Percentiles rank a stretch among this genome's conserved stretches.
Evolutionary conservation across 2,888 invertebrate species (phyloP).

Genomic region (Rhopalosiphum nymphaeae): DNA sequence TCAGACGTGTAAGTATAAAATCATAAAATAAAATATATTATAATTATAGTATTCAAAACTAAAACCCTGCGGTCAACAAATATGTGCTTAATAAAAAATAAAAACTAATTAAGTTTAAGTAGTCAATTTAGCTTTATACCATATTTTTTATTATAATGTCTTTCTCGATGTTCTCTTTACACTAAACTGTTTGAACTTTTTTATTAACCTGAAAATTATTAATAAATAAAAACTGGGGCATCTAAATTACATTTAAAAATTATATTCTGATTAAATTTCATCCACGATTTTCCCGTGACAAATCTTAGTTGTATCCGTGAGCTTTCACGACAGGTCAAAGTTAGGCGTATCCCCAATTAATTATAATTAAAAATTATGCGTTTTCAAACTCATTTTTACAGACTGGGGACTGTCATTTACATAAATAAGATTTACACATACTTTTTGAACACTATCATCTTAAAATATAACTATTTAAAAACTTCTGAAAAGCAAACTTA

Average conservation of each 20-base stretch:
- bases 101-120: neutral
- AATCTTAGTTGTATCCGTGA: neutral
- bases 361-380: neutral
- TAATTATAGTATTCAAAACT: neutral
- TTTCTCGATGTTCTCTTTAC: neutral
- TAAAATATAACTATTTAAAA: neutral
- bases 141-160: neutral
- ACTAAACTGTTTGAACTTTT: neutral
- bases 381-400: neutral
- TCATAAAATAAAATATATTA: neutral
- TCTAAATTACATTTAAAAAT: neutral
- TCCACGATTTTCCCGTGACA: neutral
- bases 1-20: constrained; percentile 69
- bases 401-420: neutral
- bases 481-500: neutral
- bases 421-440: neutral
- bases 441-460: neutral
- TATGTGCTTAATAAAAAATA: neutral
- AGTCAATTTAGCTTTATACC: neutral
- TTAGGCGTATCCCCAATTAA: neutral
- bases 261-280: neutral
- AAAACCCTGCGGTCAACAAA: neutral
- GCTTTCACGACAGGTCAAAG: neutral
- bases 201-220: neutral
- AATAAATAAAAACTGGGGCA: neutral